Evolutionary conservation across 2,113 vertebrate genomes (phyloP), one percentile per base, ranked within the genome.

Genomic region (Cryptomyrus ogoouensis): DNA sequence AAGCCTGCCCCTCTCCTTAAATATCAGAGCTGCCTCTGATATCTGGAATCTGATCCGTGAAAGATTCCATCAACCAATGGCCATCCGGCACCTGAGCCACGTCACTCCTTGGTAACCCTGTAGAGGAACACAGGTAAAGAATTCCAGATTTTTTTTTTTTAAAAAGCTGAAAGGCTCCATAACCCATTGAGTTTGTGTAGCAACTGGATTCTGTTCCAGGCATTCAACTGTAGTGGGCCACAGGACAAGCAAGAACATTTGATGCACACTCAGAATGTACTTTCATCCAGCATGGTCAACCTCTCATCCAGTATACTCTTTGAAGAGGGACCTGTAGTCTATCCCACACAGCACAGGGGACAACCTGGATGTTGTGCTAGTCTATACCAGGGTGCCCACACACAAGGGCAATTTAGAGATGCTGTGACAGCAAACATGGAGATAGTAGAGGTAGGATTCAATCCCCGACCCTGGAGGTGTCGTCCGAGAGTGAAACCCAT

Each of bases 31-130:
- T 49, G 46, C 89, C 84, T 19, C 89, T 56, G 58, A 90, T 90
- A 46, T 90, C 83, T 35, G 95, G 91, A 90, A 96, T 94, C 92
- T 94, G 95, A 42, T 97, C 96, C 83, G 94, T 89, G 88, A 96
- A 95, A 0, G 96, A 88, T 85, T 94, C 95, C 0, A 94, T 88
- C 94, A 95, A 93, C 96, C 96, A 97, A 1, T 96, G 96, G 91
- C 95, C 95, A 0, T 96, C 95, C 2, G 94, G 93, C 92, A 94
- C 87, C 0, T 93, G 93, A 5, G 92, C 27, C 88, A 88, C n/a
- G 0, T 39, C 87, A 47, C 24, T 85, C 42, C 44, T 47, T 10
- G 44, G 42, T 85, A 49, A 13, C n/a, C n/a, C 88, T 66, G 27
- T 7, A 66, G 42, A 66, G 42, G 42, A 80, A 80, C 17, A 42